Conservation (phyloP, 2,113 vertebrate species). For the Poecilia latipinna region DNA sequence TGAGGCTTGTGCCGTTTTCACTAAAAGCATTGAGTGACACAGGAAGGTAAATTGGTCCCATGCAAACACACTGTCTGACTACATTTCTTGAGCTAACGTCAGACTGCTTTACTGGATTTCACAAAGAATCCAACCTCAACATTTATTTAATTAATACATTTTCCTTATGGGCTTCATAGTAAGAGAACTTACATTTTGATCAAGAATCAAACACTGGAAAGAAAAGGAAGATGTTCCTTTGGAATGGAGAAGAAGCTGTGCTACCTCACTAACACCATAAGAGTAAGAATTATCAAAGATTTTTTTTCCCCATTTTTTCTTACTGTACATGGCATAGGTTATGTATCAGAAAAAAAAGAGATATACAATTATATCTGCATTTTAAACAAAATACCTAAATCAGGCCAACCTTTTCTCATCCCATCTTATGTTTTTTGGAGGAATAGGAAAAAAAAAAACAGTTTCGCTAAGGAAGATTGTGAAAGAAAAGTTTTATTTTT, state of each 20-base stretch:
- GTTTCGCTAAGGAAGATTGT: slow-evolving; percentile 35
- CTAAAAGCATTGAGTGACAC: slow-evolving; percentile 44
- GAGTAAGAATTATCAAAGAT: slow-evolving; percentile 3
- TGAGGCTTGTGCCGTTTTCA: slow-evolving; percentile 42
- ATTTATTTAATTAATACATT: slow-evolving; percentile 38
- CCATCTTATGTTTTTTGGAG: slow-evolving; percentile 9
- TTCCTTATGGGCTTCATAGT: slow-evolving; percentile 9
- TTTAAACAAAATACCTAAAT: slow-evolving; percentile 47
- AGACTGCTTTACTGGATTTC: slow-evolving; percentile 23
- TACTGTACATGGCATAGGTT: slow-evolving; percentile 8
- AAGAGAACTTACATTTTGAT: slow-evolving; percentile 26
- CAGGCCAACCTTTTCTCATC: slow-evolving; percentile 29
- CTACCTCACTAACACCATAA: slow-evolving; percentile 21
- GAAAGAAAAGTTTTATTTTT: slow-evolving; percentile 61
- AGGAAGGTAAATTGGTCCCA: slow-evolving; percentile 12
- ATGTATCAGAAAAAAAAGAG: slow-evolving; percentile 24
- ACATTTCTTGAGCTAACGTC: slow-evolving; percentile 38
- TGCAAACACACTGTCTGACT: slow-evolving; percentile 3
- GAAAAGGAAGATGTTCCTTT: slow-evolving; percentile 23
- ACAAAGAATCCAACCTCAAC: slow-evolving; percentile 12
- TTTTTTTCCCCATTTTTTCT: background rate
- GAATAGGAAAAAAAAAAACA: slow-evolving; percentile 24
- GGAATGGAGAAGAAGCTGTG: slow-evolving; percentile 37
- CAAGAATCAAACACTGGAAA: slow-evolving; percentile 22
- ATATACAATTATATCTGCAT: slow-evolving; percentile 36